Percentiles rank a stretch among this genome's conserved stretches.
phyloP scores from a whole-genome alignment of 2,888 invertebrate genomes.

The Achlya flavicornis region DNA sequence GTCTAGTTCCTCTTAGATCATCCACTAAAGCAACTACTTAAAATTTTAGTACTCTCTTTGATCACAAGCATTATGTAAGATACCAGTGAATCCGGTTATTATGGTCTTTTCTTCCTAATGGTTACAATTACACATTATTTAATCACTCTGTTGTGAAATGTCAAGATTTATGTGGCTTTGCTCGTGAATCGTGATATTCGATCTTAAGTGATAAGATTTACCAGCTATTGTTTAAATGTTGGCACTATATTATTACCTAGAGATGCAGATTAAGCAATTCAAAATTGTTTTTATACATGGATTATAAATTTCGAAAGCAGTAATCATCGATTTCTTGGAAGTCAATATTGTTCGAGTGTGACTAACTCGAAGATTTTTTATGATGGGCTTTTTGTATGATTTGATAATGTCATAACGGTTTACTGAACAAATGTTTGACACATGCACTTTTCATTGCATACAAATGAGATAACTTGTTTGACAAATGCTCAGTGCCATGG shows the following conservation, averaged over 20 bases:
- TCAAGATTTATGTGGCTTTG: conserved; percentile 44
- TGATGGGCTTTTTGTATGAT: background rate
- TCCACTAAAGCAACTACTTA: conserved; percentile 2
- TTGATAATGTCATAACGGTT: conserved; percentile 5
- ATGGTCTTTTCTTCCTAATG: conserved; percentile 60
- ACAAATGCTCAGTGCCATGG: conserved; percentile 9
- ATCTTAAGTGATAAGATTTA: conserved; percentile 37
- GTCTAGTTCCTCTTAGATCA: conserved; percentile 1
- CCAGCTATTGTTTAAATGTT: conserved; percentile 27
- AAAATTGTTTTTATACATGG: background rate
- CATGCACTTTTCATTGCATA: conserved; percentile 11
- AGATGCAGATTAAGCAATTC: conserved; percentile 8
- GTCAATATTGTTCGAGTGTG: background rate
- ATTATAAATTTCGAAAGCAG: background rate
- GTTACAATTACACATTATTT: conserved; percentile 62
- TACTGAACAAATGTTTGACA: conserved; percentile 7
- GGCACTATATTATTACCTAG: conserved; percentile 18
- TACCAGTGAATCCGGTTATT: conserved; percentile 51
- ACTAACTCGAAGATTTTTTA: background rate
- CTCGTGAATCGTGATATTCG: conserved; percentile 54
- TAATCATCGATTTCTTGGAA: background rate
- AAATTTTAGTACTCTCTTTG: background rate
- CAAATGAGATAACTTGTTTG: conserved; percentile 10
- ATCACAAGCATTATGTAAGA: conserved; percentile 45
- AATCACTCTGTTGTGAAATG: conserved; percentile 61